Evolutionary conservation across 1,140 invertebrate species (phyloP), one percentile per base, ranked within the genome.

Genomic region (Drosophila navojoa): DNA sequence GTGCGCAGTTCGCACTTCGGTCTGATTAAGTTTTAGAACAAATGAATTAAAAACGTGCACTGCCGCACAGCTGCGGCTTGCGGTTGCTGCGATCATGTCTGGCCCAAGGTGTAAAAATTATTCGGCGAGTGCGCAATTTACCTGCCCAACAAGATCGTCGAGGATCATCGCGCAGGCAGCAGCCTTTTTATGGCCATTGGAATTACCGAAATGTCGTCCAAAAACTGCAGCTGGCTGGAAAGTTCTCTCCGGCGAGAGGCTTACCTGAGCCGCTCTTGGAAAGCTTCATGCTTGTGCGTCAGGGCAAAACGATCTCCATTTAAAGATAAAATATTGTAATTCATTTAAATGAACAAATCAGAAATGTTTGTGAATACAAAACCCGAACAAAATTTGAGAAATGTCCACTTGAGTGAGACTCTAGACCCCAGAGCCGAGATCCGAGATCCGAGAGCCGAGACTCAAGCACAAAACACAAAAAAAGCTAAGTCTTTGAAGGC

Each of bases 11-110:
- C 68, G 62, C 62, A 61, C 63, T 61, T 77, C 22, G 63, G 58
- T 58, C 76, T 87, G 84, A 87, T 87, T 87, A 87, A 87, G 84
- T 87, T 84, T 87, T 87, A 89, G 84, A 89, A 89, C 84, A 89
- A 89, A 89, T 89, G 85, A 89, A 89, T 90, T 89, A 61, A 87
- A 89, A 89, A 89, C 84, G 84, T 89, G 85, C 84, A 52, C 75
- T 44, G 61, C 50, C 60, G 57, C 42, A 22, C 40, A 29, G 55
- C 55, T 10, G 5, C 27, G 7, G 25, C 13, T 27, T 10, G 5
- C 27, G 7, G 25, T 6, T 27, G 25, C 6, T 53, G 15, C 42
- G 42, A 16, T 53, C 58, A 62, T 45, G 58, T 61, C 57, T 61
- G 13, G 47, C 57, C 42, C 11, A 49, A 82, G 80, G 80, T 84